phyloP scores from a whole-genome alignment of 2,888 invertebrate species.

The Sinotaia quadrata region DNA sequence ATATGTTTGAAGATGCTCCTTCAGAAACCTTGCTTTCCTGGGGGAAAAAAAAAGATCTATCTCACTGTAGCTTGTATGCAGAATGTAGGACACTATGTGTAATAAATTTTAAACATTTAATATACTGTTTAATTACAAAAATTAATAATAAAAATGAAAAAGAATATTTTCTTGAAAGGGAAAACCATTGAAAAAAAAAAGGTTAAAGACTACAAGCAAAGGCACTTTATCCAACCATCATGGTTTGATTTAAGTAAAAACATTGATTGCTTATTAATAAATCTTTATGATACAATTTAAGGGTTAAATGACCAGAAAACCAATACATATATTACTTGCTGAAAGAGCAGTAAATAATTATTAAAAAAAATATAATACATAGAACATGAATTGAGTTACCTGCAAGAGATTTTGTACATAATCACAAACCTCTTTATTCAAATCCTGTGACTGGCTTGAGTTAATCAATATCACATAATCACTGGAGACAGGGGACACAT shows the following conservation, averaged over 20 bases:
- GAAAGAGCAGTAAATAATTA: too few relatives aligned
- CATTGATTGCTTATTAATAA: neutral
- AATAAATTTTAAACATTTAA: neutral
- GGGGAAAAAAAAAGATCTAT: neutral
- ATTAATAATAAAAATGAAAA: neutral
- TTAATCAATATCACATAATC: slow-evolving; percentile 37
- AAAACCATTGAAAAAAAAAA: too few relatives aligned
- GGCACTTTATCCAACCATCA: too few relatives aligned
- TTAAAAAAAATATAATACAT: too few relatives aligned
- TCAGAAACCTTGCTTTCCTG: neutral
- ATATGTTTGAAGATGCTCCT: neutral
- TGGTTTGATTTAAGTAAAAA: too few relatives aligned
- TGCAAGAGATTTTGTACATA: neutral
- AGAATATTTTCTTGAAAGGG: neutral
- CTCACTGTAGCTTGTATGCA: neutral
- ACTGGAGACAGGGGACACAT: neutral
- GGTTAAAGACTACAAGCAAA: too few relatives aligned
- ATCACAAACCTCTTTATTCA: slow-evolving; percentile 5
- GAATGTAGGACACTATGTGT: too few relatives aligned
- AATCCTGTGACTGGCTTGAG: slow-evolving; percentile 32
- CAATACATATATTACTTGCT: too few relatives aligned
- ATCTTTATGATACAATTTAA: neutral
- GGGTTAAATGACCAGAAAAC: too few relatives aligned
- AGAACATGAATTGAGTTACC: too few relatives aligned
- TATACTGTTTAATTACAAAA: neutral